Evolutionary conservation across 2,113 vertebrate genomes (phyloP).

Genomic region (Craseonycteris thonglongyai): DNA sequence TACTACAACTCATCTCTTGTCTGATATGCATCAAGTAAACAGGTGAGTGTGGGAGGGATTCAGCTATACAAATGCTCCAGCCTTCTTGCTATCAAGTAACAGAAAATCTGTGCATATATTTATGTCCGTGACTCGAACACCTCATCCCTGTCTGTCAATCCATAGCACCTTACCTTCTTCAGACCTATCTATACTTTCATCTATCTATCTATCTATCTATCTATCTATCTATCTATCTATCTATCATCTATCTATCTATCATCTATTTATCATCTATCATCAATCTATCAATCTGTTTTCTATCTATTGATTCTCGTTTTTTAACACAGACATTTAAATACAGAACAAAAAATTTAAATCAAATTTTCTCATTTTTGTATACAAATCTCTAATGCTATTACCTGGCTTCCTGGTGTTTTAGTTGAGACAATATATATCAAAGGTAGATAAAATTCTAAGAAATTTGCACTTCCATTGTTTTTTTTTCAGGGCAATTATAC

Average conservation of each 20-base stretch:
- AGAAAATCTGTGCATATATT: not conserved
- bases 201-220: not conserved
- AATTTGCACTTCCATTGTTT: not conserved
- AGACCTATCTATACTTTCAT: not conserved
- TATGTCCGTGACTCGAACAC: not conserved
- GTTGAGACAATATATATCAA: not conserved
- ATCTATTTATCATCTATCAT: not conserved
- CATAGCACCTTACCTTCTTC: not conserved
- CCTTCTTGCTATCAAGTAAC: not conserved
- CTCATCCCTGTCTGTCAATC: not conserved
- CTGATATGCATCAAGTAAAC: not conserved
- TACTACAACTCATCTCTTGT: not conserved
- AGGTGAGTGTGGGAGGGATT: not conserved
- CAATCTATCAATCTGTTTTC: not conserved
- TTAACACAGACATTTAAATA: not conserved
- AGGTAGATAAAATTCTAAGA: not conserved
- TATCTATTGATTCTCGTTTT: not conserved
- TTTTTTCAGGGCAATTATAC: not conserved
- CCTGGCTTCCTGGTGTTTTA: not conserved
- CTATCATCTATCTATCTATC: not conserved
- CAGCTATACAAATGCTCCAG: not conserved
- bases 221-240: not conserved
- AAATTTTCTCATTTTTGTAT: not conserved
- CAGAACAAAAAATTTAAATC: not conserved
- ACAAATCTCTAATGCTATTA: not conserved